Evolutionary conservation across 2,797 vertebrate genomes (phyloP), one percentile per base, ranked within the genome.

Genomic region (Choloepus didactylus): DNA sequence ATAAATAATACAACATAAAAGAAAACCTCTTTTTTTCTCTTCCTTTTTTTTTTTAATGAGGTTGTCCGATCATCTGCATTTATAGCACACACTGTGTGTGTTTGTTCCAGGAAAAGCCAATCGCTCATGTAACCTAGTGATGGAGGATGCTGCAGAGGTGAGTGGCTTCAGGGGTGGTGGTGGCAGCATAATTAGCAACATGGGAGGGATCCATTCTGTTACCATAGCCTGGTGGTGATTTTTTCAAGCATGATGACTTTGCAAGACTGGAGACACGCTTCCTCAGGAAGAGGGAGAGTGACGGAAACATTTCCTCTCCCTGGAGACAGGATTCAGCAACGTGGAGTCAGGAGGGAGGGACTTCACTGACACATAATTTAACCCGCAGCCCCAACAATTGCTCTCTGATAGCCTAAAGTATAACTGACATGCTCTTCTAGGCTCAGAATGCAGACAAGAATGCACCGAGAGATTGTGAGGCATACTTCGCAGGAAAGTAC

Each of bases 271-370:
- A 97, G 96, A 97, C 96, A 93, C 59, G 87, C 89, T 97, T 97
- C 97, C 97, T 97, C 95, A 97, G 97, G 97, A 97, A 97, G 81
- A 96, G 95, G 89, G 96, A 97, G 97, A 96, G 93, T 97, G 96
- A 95, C 96, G 87, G 97, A 97, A 94, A 97, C 97, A 97, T 97
- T 97, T 97, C 97, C 97, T 97, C 80, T 86, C 91, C 92, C 91
- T 93, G 92, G 96, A 97, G 96, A 97, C 93, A 95, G 84, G 80
- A 94, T 92, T 95, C 46, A n/a, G 93, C 76, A 91, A 89, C 82
- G 66, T 19, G 72, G 59, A 1, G 90, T 77, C 87, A 95, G 72
- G 76, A 84, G 60, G 69, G 89, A 93, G 90, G 77, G 59, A 92
- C 85, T 86, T 95, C 19, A 29, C 64, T 23, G 25, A 56, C 41